These are phyloP conservation scores for Phalacrocorax pelagicus DNA, from an alignment of 2,113 vertebrate species.

Conservation along the genomic window DNA sequence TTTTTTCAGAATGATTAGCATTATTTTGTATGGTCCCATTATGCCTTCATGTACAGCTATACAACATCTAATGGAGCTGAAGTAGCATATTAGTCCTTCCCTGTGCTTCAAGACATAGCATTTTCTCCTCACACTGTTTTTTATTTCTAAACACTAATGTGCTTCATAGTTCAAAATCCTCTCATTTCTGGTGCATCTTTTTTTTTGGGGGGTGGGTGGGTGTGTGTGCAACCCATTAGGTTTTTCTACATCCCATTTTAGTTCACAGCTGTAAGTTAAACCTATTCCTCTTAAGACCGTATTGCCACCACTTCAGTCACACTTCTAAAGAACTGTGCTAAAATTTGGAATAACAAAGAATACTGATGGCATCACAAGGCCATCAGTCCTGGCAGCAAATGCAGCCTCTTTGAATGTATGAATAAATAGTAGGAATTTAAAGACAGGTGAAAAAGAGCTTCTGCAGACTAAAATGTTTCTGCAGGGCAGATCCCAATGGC, in stretches of 20 bases:
- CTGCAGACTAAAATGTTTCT: neutral
- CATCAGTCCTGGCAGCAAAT: neutral
- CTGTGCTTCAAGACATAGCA: neutral
- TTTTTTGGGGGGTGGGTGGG: neutral
- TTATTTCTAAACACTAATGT: neutral
- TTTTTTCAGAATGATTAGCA: conserved; percentile 23
- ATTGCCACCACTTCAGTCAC: neutral
- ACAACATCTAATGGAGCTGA: neutral
- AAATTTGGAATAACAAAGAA: conserved; percentile 13
- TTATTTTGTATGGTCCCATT: neutral
- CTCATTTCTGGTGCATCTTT: neutral
- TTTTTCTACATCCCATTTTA: neutral
- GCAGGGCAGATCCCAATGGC: neutral
- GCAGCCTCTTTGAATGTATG: neutral
- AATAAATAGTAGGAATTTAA: conserved; percentile 19
- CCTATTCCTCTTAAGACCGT: neutral
- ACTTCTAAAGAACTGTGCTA: conserved; percentile 2
- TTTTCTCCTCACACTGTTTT: neutral
- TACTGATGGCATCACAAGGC: neutral
- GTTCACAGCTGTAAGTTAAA: neutral
- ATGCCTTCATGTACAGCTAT: neutral
- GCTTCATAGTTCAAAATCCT: neutral
- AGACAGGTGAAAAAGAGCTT: neutral
- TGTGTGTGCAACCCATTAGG: neutral
- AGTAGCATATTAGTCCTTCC: neutral